A percentile compares a stretch with the other conserved stretches of the same genome.
Conservation (phyloP, 2,113 vertebrate genomes). For the Heterotis niloticus region DNA sequence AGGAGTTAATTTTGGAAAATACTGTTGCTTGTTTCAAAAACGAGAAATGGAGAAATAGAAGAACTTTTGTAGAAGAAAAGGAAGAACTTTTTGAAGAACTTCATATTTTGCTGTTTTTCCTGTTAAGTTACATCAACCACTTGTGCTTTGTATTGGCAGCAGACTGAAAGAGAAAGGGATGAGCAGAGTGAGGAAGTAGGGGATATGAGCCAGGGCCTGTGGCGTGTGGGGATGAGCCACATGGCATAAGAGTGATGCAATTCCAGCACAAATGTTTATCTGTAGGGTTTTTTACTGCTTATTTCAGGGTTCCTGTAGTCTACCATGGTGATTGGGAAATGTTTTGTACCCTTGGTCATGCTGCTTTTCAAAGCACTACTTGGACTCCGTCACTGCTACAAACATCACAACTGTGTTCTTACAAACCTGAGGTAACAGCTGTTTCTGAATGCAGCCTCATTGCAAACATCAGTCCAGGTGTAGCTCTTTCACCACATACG, state of each 20-base stretch:
- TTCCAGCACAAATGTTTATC: background rate
- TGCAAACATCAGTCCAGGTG: too few species aligned
- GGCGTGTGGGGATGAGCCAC: background rate
- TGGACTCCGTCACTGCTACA: too few species aligned
- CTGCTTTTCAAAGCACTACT: too few species aligned
- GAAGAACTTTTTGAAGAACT: background rate
- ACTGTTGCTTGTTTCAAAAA: too few species aligned
- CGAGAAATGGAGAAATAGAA: too few species aligned
- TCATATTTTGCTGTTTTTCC: background rate
- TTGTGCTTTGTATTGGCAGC: background rate
- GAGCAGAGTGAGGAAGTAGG: background rate
- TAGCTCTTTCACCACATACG: too few species aligned
- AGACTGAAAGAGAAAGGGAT: background rate
- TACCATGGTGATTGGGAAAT: background rate
- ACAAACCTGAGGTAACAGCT: too few species aligned
- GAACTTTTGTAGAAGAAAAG: too few species aligned
- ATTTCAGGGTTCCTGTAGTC: background rate
- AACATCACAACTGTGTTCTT: too few species aligned
- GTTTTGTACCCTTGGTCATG: background rate
- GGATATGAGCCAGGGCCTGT: background rate
- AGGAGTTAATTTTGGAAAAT: too few species aligned
- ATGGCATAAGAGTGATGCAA: background rate
- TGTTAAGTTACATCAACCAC: background rate
- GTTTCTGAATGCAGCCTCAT: too few species aligned
- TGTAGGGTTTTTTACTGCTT: conserved; percentile 4